These are phyloP conservation scores for Notodonta dromedarius DNA, from an alignment of 2,888 invertebrate genomes.

Conservation along the genomic window DNA sequence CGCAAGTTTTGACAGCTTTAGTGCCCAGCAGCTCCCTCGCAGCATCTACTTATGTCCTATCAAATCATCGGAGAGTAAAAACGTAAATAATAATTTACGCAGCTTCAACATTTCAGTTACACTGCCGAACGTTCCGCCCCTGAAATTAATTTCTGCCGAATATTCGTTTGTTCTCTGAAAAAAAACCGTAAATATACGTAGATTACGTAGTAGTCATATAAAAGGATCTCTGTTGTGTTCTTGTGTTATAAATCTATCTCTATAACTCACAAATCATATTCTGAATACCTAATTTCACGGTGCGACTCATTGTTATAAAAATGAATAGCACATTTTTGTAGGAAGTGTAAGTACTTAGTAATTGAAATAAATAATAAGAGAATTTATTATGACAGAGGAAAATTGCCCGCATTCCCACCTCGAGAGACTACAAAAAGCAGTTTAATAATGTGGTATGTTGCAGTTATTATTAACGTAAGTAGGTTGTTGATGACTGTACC, in stretches of 20 bases:
- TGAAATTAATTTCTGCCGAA: no score
- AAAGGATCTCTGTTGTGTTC: background rate
- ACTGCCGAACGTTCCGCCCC: no score
- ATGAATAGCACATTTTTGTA: constrained; percentile 8
- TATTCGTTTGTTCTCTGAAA: no score
- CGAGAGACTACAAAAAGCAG: constrained; percentile 1
- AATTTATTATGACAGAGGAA: constrained; percentile 42
- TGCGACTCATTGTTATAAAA: constrained; percentile 1
- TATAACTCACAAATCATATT: background rate
- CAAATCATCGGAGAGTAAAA: no score
- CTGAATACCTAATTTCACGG: background rate
- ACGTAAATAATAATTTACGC: no score
- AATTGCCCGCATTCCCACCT: constrained; percentile 6
- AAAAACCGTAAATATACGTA: no score
- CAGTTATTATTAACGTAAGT: background rate
- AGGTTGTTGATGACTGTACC: background rate
- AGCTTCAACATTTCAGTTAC: no score
- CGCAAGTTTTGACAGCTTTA: no score
- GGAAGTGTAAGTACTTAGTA: constrained; percentile 11
- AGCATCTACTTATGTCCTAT: no score
- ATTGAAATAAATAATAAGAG: constrained; percentile 33
- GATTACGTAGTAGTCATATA: no score
- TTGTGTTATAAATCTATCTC: background rate
- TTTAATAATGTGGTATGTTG: background rate
- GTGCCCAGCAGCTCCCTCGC: no score